Evolutionary conservation across 1,140 invertebrate species (phyloP).

Genomic region (Heliothis subflexa): DNA sequence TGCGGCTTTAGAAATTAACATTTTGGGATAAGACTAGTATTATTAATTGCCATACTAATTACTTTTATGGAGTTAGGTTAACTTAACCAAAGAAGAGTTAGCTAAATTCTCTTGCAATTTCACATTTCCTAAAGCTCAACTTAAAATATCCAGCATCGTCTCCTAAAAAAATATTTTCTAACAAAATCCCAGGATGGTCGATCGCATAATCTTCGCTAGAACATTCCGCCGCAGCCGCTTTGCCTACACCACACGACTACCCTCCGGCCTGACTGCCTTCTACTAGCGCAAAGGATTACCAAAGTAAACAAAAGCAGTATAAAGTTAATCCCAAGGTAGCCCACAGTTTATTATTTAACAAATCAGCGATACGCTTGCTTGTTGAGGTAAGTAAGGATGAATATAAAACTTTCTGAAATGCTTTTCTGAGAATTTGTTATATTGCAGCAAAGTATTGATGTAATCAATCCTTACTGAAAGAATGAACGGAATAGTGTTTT

Average conservation of each 20-base stretch:
- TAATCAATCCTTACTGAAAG: background rate
- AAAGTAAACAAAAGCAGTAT: conserved; percentile 75
- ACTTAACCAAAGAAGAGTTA: too few species aligned
- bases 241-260: conserved; percentile 56
- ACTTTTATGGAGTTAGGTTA: too few species aligned
- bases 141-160: too few species aligned
- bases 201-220: background rate
- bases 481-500: background rate
- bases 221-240: conserved; percentile 7
- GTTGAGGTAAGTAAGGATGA: background rate
- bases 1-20: too few species aligned
- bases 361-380: conserved; percentile 53
- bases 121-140: too few species aligned
- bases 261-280: conserved; percentile 60
- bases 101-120: too few species aligned
- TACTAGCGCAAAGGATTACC: conserved; percentile 65
- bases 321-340: conserved; percentile 63
- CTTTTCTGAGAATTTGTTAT: background rate
- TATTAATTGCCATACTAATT: too few species aligned
- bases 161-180: background rate
- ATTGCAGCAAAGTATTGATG: background rate
- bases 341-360: conserved; percentile 63
- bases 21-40: too few species aligned
- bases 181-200: background rate
- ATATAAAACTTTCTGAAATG: background rate